A percentile compares a stretch with the other conserved stretches of the same genome.
Evolutionary conservation across 37 sponge, comb jelly and placozoan species (phyloP).

Genomic region (Aphrocallistes beatrix): DNA sequence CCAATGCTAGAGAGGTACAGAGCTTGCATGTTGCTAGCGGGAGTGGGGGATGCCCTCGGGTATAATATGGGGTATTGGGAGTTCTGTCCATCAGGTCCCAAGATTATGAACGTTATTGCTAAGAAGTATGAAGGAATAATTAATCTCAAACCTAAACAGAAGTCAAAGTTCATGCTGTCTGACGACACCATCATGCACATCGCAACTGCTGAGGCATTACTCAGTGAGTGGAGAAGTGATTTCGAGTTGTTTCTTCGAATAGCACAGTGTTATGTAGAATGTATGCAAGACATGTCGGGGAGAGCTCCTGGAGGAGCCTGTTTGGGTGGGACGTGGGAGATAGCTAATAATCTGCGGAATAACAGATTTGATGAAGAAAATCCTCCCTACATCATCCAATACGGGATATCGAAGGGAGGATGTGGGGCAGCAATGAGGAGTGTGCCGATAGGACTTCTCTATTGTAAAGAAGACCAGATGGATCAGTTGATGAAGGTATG

Average conservation of each 20-base stretch:
- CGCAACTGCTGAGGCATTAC: constrained; percentile 36
- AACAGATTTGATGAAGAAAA: not conserved
- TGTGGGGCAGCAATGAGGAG: constrained; percentile 81
- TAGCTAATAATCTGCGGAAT: constrained; percentile 22
- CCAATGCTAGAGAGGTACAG: not conserved
- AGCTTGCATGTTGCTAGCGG: constrained; percentile 57
- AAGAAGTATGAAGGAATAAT: constrained; percentile 40
- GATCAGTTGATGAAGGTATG: constrained; percentile 45
- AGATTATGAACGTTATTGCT: constrained; percentile 35
- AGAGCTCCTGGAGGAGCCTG: constrained; percentile 28
- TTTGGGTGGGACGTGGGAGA: not conserved
- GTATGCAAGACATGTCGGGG: constrained; percentile 32
- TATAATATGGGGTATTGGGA: constrained; percentile 70
- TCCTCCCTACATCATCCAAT: constrained; percentile 33
- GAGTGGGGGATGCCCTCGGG: constrained; percentile 77
- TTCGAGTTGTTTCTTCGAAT: constrained; percentile 13
- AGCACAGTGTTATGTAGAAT: constrained; percentile 26
- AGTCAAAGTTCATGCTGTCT: constrained; percentile 33
- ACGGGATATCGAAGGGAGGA: constrained; percentile 50
- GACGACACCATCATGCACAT: constrained; percentile 43
- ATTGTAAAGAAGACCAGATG: constrained; percentile 41
- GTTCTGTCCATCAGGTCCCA: constrained; percentile 41
- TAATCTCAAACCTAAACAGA: constrained; percentile 29
- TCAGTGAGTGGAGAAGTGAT: constrained; percentile 14
- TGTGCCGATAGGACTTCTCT: constrained; percentile 64